Percentiles rank a stretch among this genome's conserved stretches.
phyloP scores from a whole-genome alignment of 2,113 vertebrate genomes.

The Sapayoa aenigma region DNA sequence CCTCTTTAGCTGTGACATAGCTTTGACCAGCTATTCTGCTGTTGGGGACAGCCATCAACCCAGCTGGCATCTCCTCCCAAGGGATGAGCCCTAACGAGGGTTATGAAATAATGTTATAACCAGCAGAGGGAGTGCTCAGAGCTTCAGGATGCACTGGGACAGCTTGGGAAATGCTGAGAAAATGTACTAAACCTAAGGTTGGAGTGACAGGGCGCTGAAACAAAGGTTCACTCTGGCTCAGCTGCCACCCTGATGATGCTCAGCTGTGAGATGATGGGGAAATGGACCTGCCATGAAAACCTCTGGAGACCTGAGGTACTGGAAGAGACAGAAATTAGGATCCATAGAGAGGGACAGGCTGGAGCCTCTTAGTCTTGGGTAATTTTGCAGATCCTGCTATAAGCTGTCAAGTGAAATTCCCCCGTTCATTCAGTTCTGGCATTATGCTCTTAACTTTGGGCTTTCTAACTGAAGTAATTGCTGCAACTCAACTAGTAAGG shows the following conservation, averaged over 20 bases:
- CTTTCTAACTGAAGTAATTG: not conserved
- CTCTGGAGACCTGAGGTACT: not conserved
- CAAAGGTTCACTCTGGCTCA: not conserved
- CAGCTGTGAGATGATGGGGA: not conserved
- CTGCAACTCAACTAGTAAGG: not conserved
- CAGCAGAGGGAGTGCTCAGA: slow-evolving; percentile 46
- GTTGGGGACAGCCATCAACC: not conserved
- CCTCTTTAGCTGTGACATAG: not conserved
- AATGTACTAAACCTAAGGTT: fast-evolving
- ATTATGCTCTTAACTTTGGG: not conserved
- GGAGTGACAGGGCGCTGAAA: fast-evolving
- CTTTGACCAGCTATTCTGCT: not conserved
- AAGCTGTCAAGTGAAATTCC: not conserved
- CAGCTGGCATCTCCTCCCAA: not conserved
- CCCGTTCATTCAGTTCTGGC: not conserved
- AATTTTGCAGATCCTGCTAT: not conserved
- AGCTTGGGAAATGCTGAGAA: fast-evolving
- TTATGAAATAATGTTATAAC: not conserved
- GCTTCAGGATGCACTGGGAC: not conserved
- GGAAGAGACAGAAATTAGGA: not conserved
- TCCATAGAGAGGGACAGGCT: not conserved
- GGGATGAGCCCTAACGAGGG: not conserved
- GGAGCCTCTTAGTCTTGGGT: not conserved
- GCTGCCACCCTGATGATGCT: not conserved
- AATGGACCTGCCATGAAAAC: not conserved